Evolutionary conservation across 35 echinoderm and acorn worm species (phyloP).

Genomic region (Stichopus chloronotus): DNA sequence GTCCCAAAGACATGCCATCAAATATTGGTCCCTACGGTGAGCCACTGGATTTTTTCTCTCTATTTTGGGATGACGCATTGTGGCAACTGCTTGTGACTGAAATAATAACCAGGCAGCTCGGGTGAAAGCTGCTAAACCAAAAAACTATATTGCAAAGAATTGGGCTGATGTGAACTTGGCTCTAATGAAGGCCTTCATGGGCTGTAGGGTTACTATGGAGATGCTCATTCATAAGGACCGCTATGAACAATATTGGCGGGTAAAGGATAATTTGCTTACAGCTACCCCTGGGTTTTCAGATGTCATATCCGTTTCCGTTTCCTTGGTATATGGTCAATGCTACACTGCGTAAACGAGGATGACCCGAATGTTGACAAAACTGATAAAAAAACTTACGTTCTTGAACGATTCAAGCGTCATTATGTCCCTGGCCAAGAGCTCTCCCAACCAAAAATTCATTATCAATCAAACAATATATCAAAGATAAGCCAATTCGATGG

Average conservation of each 20-base stretch:
- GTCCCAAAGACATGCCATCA: slow-evolving; percentile 37
- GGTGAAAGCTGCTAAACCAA: slow-evolving; percentile 45
- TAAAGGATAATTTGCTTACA: slow-evolving; percentile 12
- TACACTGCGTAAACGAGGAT: slow-evolving; percentile 13
- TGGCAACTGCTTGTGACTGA: slow-evolving; percentile 46
- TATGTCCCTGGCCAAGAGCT: slow-evolving; percentile 52
- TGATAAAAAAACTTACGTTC: slow-evolving; percentile 39
- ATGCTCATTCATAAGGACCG: slow-evolving; percentile 67
- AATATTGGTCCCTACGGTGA: slow-evolving; percentile 24
- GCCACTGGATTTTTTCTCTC: slow-evolving; percentile 50
- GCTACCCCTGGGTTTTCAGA: not conserved
- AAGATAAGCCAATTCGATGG: slow-evolving; percentile 58
- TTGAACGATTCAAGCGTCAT: slow-evolving; percentile 58
- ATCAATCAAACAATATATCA: slow-evolving; percentile 66
- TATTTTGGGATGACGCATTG: slow-evolving; percentile 51
- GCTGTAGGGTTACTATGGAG: slow-evolving; percentile 47
- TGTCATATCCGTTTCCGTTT: slow-evolving; percentile 22
- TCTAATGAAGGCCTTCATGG: slow-evolving; percentile 36
- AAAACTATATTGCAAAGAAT: slow-evolving; percentile 46
- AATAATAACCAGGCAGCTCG: slow-evolving; percentile 41
- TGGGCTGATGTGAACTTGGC: slow-evolving; percentile 29
- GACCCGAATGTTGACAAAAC: slow-evolving; percentile 16
- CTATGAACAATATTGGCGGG: slow-evolving; percentile 16
- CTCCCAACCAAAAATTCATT: slow-evolving; percentile 62
- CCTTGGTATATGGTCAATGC: slow-evolving; percentile 19